Evolutionary conservation across 2,113 vertebrate species (phyloP).

Genomic region (Solenodon paradoxus): DNA sequence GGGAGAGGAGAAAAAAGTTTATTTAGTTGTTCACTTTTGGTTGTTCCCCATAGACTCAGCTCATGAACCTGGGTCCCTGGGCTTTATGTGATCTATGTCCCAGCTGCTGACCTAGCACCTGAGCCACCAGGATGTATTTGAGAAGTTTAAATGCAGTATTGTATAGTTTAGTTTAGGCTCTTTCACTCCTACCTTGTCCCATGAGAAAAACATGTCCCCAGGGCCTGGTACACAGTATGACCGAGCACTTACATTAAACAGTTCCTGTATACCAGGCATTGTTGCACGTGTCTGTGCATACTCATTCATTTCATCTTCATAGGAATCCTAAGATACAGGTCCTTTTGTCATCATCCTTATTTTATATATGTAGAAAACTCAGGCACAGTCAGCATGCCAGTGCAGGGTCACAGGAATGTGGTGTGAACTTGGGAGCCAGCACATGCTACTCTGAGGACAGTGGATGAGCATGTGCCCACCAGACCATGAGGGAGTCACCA

Average conservation of each 20-base stretch:
- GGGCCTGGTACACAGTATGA: neutral
- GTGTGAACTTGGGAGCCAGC: too few species aligned
- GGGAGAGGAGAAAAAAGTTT: too few species aligned
- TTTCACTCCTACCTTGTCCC: neutral
- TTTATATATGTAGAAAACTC: neutral
- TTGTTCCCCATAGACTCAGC: too few species aligned
- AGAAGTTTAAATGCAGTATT: neutral
- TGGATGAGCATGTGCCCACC: too few species aligned
- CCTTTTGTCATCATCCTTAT: neutral
- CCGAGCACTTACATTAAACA: neutral
- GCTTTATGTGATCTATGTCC: too few species aligned
- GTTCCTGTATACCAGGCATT: neutral
- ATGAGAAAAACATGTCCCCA: neutral
- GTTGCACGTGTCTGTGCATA: neutral
- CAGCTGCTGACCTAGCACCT: too few species aligned
- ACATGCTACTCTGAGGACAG: too few species aligned
- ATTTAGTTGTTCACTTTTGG: too few species aligned
- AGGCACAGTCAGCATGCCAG: neutral
- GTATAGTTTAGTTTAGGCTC: neutral
- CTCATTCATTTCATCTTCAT: conserved; percentile 14
- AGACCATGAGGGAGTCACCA: too few species aligned
- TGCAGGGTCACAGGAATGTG: too few species aligned
- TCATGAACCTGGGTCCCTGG: too few species aligned
- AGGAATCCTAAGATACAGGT: neutral
- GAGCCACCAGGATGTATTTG: too few species aligned